phyloP scores from a whole-genome alignment of 2,888 invertebrate species.

The Agapostemon virescens region DNA sequence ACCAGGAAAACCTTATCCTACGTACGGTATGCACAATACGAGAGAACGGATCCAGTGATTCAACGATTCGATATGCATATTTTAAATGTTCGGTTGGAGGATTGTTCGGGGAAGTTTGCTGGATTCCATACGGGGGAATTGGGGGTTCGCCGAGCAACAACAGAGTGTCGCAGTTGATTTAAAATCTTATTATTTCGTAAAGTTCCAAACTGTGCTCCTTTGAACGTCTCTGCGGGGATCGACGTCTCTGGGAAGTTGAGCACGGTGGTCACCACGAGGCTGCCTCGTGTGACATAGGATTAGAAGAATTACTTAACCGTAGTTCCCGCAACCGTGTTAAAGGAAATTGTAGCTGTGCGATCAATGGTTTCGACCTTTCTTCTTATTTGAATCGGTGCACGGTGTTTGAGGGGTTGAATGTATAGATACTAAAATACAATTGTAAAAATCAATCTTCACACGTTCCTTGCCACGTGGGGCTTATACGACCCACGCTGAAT shows the following conservation, averaged over 20 bases:
- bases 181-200: constrained; percentile 51
- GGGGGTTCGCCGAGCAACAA: neutral
- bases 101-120: constrained; percentile 3
- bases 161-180: constrained; percentile 39
- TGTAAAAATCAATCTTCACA: too few species aligned
- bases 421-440: neutral
- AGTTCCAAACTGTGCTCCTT: constrained; percentile 33
- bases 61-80: constrained; percentile 10
- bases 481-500: too few species aligned
- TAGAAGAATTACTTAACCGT: neutral
- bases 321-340: constrained; percentile 1
- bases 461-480: too few species aligned
- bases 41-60: constrained; percentile 6
- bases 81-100: constrained; percentile 3
- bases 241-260: constrained; percentile 12
- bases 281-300: neutral
- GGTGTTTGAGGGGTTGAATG: neutral
- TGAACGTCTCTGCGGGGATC: constrained; percentile 33
- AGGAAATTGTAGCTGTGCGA: neutral
- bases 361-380: neutral
- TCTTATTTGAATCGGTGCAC: neutral
- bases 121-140: constrained; percentile 10
- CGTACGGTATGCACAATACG: neutral
- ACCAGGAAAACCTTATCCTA: neutral
- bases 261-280: neutral